Percentiles rank a stretch among this genome's conserved stretches.
These are phyloP conservation scores for Eospalax fontanierii DNA, from an alignment of 2,797 vertebrate species.

Conservation along the genomic window DNA sequence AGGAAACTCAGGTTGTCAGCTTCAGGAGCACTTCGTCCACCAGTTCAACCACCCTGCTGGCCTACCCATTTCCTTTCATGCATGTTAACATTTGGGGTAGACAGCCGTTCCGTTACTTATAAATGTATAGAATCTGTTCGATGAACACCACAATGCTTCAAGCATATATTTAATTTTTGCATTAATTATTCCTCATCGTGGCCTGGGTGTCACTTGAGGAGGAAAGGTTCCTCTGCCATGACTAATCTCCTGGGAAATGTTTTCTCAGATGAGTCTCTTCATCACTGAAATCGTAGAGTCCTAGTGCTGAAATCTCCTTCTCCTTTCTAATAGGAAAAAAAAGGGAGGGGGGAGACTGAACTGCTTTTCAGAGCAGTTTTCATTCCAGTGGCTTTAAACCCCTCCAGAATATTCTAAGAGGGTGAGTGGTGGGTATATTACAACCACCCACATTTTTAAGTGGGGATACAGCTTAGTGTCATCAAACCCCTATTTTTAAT, in stretches of 20 bases:
- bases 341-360: not conserved
- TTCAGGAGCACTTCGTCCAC: not conserved
- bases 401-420: slow-evolving; percentile 34
- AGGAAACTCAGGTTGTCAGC: not conserved
- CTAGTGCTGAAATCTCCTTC: slow-evolving; percentile 1
- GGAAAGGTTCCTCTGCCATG: slow-evolving; percentile 92
- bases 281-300: slow-evolving; percentile 89
- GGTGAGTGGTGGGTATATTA: not conserved
- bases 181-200: slow-evolving; percentile 88
- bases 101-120: slow-evolving; percentile 93
- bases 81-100: slow-evolving; percentile 95
- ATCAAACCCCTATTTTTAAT: slow-evolving; percentile 49
- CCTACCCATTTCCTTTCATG: slow-evolving; percentile 91
- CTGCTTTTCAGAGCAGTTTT: slow-evolving; percentile 76
- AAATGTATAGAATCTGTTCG: slow-evolving; percentile 92
- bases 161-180: slow-evolving; percentile 45
- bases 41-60: not conserved
- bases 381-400: slow-evolving; percentile 59
- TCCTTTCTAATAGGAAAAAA: not conserved
- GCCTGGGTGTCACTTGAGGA: slow-evolving; percentile 93
- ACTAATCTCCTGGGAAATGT: slow-evolving; percentile 93
- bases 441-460: not conserved
- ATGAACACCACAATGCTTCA: not conserved
- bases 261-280: slow-evolving; percentile 92
- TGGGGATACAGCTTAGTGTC: slow-evolving; percentile 4